Percentiles rank a stretch among this genome's conserved stretches.
These are phyloP conservation scores for Athripsodes cinereus DNA, from an alignment of 2,888 invertebrate species.

Conservation along the genomic window DNA sequence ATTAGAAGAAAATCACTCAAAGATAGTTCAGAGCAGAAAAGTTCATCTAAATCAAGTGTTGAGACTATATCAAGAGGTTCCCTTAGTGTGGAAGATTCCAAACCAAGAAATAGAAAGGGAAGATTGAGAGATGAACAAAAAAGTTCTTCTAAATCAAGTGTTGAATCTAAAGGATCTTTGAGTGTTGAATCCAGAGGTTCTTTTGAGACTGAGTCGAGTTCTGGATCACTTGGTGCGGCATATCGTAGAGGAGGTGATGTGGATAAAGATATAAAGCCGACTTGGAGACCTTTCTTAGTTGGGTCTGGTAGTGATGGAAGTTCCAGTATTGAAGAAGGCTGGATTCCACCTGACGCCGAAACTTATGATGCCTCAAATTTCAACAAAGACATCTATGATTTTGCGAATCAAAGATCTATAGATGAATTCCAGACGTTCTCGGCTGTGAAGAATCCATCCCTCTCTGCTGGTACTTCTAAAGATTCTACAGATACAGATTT, in stretches of 20 bases:
- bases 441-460: conserved; percentile 40
- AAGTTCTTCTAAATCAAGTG: conserved; percentile 56
- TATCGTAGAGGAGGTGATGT: conserved; percentile 54
- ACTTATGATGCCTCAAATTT: conserved; percentile 52
- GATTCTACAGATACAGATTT: conserved; percentile 59
- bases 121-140: conserved; percentile 46
- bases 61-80: conserved; percentile 50
- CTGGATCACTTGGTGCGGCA: conserved; percentile 67
- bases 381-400: conserved; percentile 47
- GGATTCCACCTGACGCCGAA: conserved; percentile 71
- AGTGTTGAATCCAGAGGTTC: conserved; percentile 68
- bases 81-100: conserved; percentile 48
- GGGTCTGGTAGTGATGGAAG: conserved; percentile 74
- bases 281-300: conserved; percentile 77
- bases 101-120: conserved; percentile 40
- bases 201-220: conserved; percentile 68
- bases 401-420: conserved; percentile 42
- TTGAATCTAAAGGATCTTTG: conserved; percentile 57
- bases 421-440: conserved; percentile 47
- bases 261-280: conserved; percentile 65
- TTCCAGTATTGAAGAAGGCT: conserved; percentile 79
- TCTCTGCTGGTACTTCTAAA: conserved; percentile 47
- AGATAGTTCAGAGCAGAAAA: conserved; percentile 43
- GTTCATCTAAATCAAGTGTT: conserved; percentile 56
- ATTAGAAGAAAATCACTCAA: conserved; percentile 44